Evolutionary conservation across 2,888 invertebrate genomes (phyloP).

Genomic region (Ellobium chinense): DNA sequence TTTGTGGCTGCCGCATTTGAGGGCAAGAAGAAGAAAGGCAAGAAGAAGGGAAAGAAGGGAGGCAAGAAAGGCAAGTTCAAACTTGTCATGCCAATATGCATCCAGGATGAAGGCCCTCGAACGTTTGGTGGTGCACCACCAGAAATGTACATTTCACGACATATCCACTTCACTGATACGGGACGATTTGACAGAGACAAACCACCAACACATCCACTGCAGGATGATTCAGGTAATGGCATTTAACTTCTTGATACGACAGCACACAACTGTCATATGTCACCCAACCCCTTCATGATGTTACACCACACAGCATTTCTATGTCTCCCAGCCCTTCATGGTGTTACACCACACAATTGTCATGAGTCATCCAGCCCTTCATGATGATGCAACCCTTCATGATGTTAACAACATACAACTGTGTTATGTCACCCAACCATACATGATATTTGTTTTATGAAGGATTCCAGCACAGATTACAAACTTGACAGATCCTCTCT

Average conservation of each 20-base stretch:
- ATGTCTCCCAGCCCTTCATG: no score
- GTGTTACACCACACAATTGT: no score
- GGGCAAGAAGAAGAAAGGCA: slow-evolving; percentile 78
- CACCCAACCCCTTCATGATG: no score
- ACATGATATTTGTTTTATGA: no score
- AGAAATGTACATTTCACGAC: slow-evolving; percentile 72
- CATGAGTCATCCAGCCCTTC: no score
- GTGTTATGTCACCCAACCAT: no score
- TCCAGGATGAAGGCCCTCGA: slow-evolving; percentile 73
- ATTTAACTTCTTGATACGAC: background rate
- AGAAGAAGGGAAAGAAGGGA: slow-evolving; percentile 67
- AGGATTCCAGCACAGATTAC: no score
- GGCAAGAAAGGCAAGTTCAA: slow-evolving; percentile 77
- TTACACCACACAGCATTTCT: no score
- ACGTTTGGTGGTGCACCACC: slow-evolving; percentile 77
- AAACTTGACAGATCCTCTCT: no score
- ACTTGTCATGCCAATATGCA: slow-evolving; percentile 78
- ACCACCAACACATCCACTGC: slow-evolving; percentile 75
- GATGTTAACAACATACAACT: no score
- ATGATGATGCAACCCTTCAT: no score
- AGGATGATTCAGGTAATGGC: slow-evolving; percentile 49
- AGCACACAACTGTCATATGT: no score
- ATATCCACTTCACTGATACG: slow-evolving; percentile 77
- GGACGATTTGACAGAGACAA: slow-evolving; percentile 76
- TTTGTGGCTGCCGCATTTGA: slow-evolving; percentile 73